Evolutionary conservation across 2,113 vertebrate genomes (phyloP), one percentile per base, ranked within the genome.

Genomic region (Eupsittula cactorum): DNA sequence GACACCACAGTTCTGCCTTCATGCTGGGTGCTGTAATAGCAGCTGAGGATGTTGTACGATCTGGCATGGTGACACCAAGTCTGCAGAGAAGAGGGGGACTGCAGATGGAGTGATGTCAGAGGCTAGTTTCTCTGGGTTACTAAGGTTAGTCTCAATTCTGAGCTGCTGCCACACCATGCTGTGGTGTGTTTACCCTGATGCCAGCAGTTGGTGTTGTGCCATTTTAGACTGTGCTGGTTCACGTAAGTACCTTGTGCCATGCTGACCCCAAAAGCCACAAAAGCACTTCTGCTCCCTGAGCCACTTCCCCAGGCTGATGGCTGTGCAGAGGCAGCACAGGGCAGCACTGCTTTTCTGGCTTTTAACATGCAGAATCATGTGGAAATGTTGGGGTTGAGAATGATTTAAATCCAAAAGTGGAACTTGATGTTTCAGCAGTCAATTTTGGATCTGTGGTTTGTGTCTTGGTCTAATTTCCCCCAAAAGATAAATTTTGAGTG

Each of bases 371-470:
- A 24, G 33, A 59, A n/a, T 35, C 9, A 6, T 59, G 21, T 16
- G 33, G 57, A 35, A 59, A 59, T 35, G 57, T 35, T 35, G 33
- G 57, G 33, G 57, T 35, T 59, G 33, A 59, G 33, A 59, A n/a
- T 35, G 33, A 59, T n/a, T 47, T 55, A n/a, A 64, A 59, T 37
- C 23, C 16, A 7, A 2, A 52, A 55, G 55, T 53, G 41, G 68
- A 62, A 52, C 42, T 59, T 52, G 25, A n/a, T 9, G 46, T 60
- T 80, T 70, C 35, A 42, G 2, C n/a, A 25, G 2, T 50, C 64
- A 12, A 0, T 33, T 39, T 81, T 0, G 1, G n/a, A 7, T 37
- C 27, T 37, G 0, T 33, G 59, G 7, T 73, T 65, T 47, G 27
- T 79, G 8, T 35, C 49, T 39, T 55, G 20, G 42, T 53, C 63